Percentiles rank a stretch among this genome's conserved stretches.
Evolutionary conservation across 2,797 vertebrate genomes (phyloP).

Genomic region (Rhyacichthys aspro): DNA sequence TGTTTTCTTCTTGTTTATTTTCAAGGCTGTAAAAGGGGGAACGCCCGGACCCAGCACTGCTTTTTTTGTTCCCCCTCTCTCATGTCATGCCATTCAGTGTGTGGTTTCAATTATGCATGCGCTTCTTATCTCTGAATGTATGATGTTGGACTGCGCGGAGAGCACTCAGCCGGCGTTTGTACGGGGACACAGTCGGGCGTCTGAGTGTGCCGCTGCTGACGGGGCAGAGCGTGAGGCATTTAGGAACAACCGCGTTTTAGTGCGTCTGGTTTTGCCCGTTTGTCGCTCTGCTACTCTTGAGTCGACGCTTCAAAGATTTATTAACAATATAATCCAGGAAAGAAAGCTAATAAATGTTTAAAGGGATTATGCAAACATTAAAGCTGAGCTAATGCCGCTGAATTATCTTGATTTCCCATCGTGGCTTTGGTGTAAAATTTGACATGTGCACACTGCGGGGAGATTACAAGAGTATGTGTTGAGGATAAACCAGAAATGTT

Average conservation of each 20-base stretch:
- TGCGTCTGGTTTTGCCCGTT: conserved; percentile 4
- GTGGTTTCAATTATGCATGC: conserved; percentile 77
- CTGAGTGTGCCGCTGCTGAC: conserved; percentile 50
- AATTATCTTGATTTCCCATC: conserved; percentile 29
- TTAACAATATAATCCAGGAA: conserved; percentile 20
- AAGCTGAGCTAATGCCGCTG: conserved; percentile 6
- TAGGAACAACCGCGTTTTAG: conserved; percentile 32
- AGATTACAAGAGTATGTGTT: conserved; percentile 41
- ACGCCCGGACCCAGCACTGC: conserved; percentile 18
- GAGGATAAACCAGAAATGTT: conserved; percentile 36
- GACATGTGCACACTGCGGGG: conserved; percentile 4
- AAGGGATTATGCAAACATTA: conserved; percentile 40
- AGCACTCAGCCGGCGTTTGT: conserved; percentile 60
- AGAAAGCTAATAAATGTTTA: conserved; percentile 26
- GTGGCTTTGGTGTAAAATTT: conserved; percentile 11
- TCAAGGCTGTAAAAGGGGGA: conserved; percentile 40
- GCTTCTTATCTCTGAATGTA: conserved; percentile 69
- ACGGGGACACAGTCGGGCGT: conserved; percentile 26
- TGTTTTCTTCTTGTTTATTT: conserved; percentile 73
- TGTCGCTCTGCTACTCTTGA: not conserved
- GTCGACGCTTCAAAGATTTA: conserved; percentile 24
- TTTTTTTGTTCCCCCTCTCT: conserved; percentile 27
- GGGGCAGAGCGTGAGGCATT: conserved; percentile 35
- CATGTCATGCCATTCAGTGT: conserved; percentile 54
- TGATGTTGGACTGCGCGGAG: conserved; percentile 67